These are phyloP conservation scores for Poecile atricapillus DNA, from an alignment of 2,113 vertebrate genomes.

Conservation along the genomic window DNA sequence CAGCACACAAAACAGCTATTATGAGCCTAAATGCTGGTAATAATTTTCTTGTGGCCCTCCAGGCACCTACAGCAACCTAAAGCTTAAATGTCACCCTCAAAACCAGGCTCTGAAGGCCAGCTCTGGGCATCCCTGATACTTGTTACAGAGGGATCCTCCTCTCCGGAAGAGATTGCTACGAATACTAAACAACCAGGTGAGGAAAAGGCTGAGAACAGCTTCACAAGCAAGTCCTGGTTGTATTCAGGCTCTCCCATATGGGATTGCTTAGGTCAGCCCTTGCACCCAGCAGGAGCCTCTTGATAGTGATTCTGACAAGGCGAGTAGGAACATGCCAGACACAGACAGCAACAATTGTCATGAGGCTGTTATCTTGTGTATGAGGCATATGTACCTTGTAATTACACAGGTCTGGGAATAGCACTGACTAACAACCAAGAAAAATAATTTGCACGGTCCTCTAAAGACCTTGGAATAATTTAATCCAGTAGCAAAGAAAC, in stretches of 20 bases:
- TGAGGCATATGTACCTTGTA: constrained; percentile 1
- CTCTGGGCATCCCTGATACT: neutral
- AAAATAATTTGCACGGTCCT: constrained; percentile 2
- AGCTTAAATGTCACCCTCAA: neutral
- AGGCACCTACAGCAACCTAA: neutral
- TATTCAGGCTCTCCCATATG: neutral
- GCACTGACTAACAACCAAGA: constrained; percentile 1
- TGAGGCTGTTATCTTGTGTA: neutral
- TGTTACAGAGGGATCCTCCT: accelerated
- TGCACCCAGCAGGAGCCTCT: constrained; percentile 2
- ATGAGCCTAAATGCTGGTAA: neutral
- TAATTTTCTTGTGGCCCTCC: neutral
- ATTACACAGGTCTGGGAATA: neutral
- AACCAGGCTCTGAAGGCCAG: neutral
- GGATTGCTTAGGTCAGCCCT: neutral
- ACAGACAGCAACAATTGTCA: neutral
- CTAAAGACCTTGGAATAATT: neutral
- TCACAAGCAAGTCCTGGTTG: neutral
- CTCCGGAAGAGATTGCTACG: neutral
- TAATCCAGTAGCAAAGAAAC: constrained; percentile 3
- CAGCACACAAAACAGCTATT: neutral
- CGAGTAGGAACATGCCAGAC: neutral
- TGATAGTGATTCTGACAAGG: neutral
- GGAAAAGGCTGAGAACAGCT: neutral
- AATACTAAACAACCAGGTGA: neutral